Percentiles rank a stretch among this genome's conserved stretches.
phyloP scores from a whole-genome alignment of 2,888 invertebrate species.

The Thalpophila matura region DNA sequence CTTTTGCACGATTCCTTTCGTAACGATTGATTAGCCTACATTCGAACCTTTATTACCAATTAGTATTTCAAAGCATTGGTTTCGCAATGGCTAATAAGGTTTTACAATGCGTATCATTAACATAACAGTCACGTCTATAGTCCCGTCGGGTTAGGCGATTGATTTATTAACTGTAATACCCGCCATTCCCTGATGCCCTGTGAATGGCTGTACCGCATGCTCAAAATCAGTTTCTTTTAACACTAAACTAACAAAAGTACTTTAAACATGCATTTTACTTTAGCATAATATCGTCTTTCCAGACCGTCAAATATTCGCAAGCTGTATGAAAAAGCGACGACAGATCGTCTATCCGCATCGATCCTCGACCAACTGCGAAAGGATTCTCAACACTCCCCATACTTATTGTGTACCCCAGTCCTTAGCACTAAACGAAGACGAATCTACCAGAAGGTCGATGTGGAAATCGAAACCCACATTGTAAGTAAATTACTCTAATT shows the following conservation, averaged over 20 bases:
- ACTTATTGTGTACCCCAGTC: conserved; percentile 95
- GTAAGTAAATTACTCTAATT: conserved; percentile 90
- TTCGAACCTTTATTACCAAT: conserved; percentile 42
- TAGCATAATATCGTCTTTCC: conserved; percentile 60
- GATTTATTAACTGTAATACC: conserved; percentile 35
- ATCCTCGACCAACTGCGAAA: conserved; percentile 92
- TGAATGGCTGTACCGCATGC: background rate
- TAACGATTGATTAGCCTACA: conserved; percentile 44
- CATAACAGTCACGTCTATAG: conserved; percentile 28
- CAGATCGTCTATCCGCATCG: conserved; percentile 92
- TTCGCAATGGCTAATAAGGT: conserved; percentile 38
- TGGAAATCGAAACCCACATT: conserved; percentile 97
- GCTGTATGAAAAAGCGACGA: conserved; percentile 95
- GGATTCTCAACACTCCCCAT: conserved; percentile 92
- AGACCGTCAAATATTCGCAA: conserved; percentile 94
- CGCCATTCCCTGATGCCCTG: conserved; percentile 31
- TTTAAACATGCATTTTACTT: background rate
- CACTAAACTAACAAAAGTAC: background rate
- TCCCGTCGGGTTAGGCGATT: conserved; percentile 27
- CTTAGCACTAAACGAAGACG: conserved; percentile 93
- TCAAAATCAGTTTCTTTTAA: background rate
- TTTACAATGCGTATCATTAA: conserved; percentile 35
- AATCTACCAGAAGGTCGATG: conserved; percentile 93
- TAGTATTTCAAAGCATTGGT: conserved; percentile 32
- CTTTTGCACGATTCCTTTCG: conserved; percentile 41